A percentile compares a stretch with the other conserved stretches of the same genome.
Conservation (phyloP, 2,888 invertebrate genomes). For the Stenchaetothrips biformis region DNA sequence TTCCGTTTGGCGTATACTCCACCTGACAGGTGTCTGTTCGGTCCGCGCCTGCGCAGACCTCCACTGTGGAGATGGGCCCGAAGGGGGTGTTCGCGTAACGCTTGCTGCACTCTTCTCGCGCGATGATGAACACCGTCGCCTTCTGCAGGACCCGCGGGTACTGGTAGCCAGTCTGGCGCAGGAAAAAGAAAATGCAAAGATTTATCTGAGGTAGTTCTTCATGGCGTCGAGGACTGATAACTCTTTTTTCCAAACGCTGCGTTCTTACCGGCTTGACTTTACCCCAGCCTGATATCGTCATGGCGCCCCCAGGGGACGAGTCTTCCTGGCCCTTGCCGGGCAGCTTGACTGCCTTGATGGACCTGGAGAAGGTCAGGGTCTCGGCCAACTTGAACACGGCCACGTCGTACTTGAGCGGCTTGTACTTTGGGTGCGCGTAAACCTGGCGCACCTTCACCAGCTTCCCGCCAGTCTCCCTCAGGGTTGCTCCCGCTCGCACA, state of each 20-base stretch:
- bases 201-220: not conserved
- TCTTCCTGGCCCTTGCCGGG: not conserved
- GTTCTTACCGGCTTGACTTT: not conserved
- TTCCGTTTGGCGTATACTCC: too few relatives aligned
- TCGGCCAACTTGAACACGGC: not conserved
- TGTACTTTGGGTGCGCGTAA: not conserved
- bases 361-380: not conserved
- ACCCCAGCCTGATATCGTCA: not conserved
- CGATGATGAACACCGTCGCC: not conserved
- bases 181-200: too few relatives aligned
- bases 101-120: not conserved
- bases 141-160: not conserved
- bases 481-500: not conserved
- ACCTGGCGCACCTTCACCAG: not conserved
- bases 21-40: not conserved
- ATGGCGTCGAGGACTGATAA: not conserved
- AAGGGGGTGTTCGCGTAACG: not conserved
- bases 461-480: not conserved
- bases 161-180: not conserved
- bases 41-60: slow-evolving; percentile 7
- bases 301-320: not conserved
- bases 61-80: not conserved
- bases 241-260: not conserved
- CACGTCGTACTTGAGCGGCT: not conserved
- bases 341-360: not conserved